phyloP scores from a whole-genome alignment of 2,113 vertebrate species.

The Pomatostomus ruficeps region DNA sequence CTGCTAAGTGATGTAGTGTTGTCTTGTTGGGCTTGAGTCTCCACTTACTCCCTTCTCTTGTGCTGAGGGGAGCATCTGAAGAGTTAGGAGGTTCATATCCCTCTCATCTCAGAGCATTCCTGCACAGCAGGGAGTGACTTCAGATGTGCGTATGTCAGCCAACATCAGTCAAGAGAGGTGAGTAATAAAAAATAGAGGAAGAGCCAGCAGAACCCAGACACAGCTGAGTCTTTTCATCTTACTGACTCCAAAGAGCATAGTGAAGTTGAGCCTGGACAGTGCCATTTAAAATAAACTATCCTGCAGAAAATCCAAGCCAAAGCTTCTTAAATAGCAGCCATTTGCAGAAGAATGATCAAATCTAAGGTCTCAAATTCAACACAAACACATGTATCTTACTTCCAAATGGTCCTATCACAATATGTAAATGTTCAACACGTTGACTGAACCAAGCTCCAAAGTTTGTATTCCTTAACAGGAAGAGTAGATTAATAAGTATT shows the following conservation, averaged over 20 bases:
- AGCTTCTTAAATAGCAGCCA: not conserved
- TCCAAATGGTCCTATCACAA: not conserved
- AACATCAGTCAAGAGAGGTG: not conserved
- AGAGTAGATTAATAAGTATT: not conserved
- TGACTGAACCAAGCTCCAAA: not conserved
- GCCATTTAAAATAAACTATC: not conserved
- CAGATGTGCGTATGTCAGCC: not conserved
- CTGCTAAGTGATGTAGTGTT: not conserved
- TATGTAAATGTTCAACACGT: not conserved
- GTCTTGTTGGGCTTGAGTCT: not conserved
- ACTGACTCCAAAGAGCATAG: conserved; percentile 4
- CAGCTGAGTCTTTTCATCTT: conserved; percentile 14
- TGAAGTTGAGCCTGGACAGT: not conserved
- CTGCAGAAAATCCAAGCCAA: not conserved
- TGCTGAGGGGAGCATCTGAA: not conserved
- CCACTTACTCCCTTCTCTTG: not conserved
- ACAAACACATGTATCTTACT: not conserved
- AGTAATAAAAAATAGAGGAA: not conserved
- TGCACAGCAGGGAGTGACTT: not conserved
- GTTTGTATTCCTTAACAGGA: not conserved
- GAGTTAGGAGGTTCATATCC: not conserved
- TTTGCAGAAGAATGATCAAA: not conserved
- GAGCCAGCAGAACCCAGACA: not conserved
- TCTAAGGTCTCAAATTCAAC: not conserved
- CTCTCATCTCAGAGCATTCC: not conserved